A percentile compares a stretch with the other conserved stretches of the same genome.
phyloP scores from a whole-genome alignment of 2,113 vertebrate species.

The Oreotrochilus melanogaster region DNA sequence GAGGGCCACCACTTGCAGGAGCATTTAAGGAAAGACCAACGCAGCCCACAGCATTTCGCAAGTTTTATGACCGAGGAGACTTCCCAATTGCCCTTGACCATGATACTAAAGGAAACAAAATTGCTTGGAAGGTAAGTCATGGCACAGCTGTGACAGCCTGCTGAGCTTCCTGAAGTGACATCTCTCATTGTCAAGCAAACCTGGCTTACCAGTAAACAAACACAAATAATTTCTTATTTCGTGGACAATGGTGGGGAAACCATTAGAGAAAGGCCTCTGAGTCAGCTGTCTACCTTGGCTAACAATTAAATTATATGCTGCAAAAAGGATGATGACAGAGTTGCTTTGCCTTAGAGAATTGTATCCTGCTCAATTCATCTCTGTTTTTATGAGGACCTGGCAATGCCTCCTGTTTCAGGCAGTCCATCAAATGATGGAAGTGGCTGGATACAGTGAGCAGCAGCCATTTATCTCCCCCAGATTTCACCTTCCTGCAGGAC shows the following conservation, averaged over 20 bases:
- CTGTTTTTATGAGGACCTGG: conserved; percentile 82
- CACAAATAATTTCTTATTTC: conserved; percentile 66
- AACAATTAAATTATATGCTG: conserved; percentile 82
- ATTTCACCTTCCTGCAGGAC: conserved; percentile 86
- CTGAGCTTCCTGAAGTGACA: conserved; percentile 61
- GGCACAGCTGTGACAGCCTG: conserved; percentile 61
- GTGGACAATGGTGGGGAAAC: conserved; percentile 54
- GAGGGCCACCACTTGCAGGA: conserved; percentile 88
- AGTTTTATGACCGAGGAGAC: conserved; percentile 91
- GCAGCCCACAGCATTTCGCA: conserved; percentile 89
- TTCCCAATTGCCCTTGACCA: conserved; percentile 91
- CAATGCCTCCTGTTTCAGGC: conserved; percentile 75
- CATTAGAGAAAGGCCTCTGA: conserved; percentile 52
- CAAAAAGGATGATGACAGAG: conserved; percentile 79
- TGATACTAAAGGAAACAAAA: conserved; percentile 85
- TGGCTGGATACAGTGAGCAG: conserved; percentile 69
- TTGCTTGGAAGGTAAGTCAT: conserved; percentile 94
- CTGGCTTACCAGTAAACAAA: conserved; percentile 73
- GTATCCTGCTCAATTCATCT: conserved; percentile 79
- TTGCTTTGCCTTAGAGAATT: conserved; percentile 80
- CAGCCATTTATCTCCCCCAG: conserved; percentile 80
- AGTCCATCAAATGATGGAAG: conserved; percentile 80
- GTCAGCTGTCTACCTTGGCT: conserved; percentile 76
- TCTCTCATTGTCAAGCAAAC: conserved; percentile 69
- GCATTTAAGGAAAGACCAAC: conserved; percentile 86